These are phyloP conservation scores for Thumatha senex DNA, from an alignment of 2,888 invertebrate species.

Conservation along the genomic window DNA sequence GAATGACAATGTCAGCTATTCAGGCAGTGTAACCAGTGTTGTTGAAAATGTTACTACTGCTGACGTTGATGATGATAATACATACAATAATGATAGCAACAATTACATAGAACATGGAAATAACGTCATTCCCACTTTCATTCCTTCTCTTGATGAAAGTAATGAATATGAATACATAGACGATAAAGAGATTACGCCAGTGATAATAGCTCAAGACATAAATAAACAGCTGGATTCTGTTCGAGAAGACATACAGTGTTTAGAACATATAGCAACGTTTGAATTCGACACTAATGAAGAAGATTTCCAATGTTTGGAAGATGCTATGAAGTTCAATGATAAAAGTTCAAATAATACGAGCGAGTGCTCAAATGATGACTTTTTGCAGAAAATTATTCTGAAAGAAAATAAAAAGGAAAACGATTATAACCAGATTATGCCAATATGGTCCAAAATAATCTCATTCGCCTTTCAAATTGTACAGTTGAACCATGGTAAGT, in stretches of 20 bases:
- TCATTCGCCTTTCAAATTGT: slow-evolving; percentile 69
- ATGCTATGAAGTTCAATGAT: slow-evolving; percentile 44
- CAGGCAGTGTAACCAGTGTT: slow-evolving; percentile 24
- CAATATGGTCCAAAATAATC: slow-evolving; percentile 68
- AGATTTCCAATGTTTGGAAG: slow-evolving; percentile 52
- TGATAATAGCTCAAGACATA: slow-evolving; percentile 51
- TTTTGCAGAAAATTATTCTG: not conserved
- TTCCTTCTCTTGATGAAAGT: slow-evolving; percentile 4
- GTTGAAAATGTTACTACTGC: slow-evolving; percentile 4
- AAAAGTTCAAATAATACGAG: slow-evolving; percentile 38
- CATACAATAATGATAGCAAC: not conserved
- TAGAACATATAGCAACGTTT: slow-evolving; percentile 51
- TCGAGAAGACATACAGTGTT: slow-evolving; percentile 53
- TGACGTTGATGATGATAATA: not conserved
- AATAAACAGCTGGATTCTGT: slow-evolving; percentile 56
- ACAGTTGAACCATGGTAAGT: slow-evolving; percentile 64
- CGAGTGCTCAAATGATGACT: slow-evolving; percentile 23
- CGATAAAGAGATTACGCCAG: slow-evolving; percentile 24
- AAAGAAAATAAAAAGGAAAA: slow-evolving; percentile 24
- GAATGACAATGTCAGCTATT: slow-evolving; percentile 40
- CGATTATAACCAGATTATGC: slow-evolving; percentile 41
- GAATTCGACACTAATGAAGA: slow-evolving; percentile 9
- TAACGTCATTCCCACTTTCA: not conserved
- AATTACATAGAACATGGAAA: slow-evolving; percentile 11
- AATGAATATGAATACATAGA: slow-evolving; percentile 6